Evolutionary conservation across 1,140 invertebrate species (phyloP).

Genomic region (Papilio machaon): DNA sequence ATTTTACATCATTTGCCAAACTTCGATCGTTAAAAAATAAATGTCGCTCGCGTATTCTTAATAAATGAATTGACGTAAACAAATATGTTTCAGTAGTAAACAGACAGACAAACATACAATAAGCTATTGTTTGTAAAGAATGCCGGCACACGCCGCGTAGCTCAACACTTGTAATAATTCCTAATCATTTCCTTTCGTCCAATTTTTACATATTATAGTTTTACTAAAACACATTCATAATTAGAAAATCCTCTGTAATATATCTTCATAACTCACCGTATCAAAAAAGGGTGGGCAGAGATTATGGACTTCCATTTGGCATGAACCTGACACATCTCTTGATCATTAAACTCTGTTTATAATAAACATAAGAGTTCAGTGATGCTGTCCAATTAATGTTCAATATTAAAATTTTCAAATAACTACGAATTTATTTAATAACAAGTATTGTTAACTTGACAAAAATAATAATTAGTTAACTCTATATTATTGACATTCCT

Average conservation of each 20-base stretch:
- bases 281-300: too few species aligned
- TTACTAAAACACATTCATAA: background rate
- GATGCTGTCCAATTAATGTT: background rate
- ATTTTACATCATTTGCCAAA: conserved; percentile 15
- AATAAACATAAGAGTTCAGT: background rate
- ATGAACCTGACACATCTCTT: background rate
- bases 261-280: background rate
- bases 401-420: background rate
- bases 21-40: conserved; percentile 17
- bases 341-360: background rate
- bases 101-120: conserved; percentile 33
- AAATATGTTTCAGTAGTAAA: conserved; percentile 32
- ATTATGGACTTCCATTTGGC: too few species aligned
- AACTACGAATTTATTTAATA: conserved; percentile 10
- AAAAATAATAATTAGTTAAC: conserved; percentile 22
- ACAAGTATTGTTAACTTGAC: conserved; percentile 25
- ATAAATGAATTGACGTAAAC: conserved; percentile 32
- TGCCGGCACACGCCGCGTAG: conserved; percentile 21
- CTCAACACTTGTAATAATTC: background rate
- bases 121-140: conserved; percentile 41
- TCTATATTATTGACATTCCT: conserved; percentile 17
- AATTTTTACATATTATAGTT: background rate
- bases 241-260: background rate
- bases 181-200: conserved; percentile 24
- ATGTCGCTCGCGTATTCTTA: background rate